phyloP scores from a whole-genome alignment of 2,113 vertebrate species.

The Colinus virginianus region DNA sequence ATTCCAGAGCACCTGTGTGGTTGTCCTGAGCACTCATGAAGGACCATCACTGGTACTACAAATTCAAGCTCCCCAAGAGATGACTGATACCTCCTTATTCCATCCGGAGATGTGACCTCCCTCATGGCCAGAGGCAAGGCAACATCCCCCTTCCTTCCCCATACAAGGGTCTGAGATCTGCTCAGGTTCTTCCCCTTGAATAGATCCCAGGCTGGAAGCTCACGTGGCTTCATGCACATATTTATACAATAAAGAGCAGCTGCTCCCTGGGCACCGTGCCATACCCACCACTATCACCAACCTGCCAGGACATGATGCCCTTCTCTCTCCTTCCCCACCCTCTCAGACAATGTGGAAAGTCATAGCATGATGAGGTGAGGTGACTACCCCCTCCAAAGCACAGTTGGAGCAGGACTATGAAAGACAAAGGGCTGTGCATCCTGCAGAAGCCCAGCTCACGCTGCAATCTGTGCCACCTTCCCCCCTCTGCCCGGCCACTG shows the following conservation, averaged over 20 bases:
- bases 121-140: background rate
- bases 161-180: background rate
- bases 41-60: fast-evolving
- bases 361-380: fast-evolving
- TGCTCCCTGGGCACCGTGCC: background rate
- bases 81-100: background rate
- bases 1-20: background rate
- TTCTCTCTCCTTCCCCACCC: background rate
- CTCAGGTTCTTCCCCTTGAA: background rate
- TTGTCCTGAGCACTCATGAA: background rate
- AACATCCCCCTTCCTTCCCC: background rate
- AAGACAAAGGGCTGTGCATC: background rate
- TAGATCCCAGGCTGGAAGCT: background rate
- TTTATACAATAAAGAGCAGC: constrained; percentile 24
- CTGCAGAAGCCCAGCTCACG: background rate
- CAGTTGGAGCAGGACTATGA: fast-evolving
- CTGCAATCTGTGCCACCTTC: background rate
- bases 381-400: background rate
- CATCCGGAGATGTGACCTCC: background rate
- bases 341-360: background rate
- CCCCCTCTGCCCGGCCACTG: background rate
- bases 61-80: fast-evolving
- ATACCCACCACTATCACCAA: background rate
- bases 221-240: background rate
- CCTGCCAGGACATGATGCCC: background rate